Conservation (phyloP, 2,888 invertebrate species). For the Beris morrisii region DNA sequence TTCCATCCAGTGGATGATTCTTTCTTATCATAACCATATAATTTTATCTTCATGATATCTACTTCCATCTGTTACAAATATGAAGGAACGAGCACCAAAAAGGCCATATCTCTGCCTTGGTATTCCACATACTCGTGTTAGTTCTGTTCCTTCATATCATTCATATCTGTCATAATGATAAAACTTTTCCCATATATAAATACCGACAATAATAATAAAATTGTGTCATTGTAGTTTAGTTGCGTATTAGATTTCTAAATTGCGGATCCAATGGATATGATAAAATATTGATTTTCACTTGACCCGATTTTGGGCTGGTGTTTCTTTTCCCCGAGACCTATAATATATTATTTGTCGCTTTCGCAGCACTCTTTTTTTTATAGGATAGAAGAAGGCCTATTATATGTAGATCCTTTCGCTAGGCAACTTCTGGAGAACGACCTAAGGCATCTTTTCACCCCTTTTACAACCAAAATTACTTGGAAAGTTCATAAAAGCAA, state of each 20-base stretch:
- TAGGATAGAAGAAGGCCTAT: background rate
- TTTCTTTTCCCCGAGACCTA: slow-evolving; percentile 3
- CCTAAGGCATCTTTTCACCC: slow-evolving; percentile 27
- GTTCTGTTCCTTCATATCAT: background rate
- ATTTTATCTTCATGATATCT: too few species aligned
- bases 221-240: background rate
- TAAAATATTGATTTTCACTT: slow-evolving; percentile 30
- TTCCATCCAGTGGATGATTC: too few species aligned
- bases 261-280: slow-evolving; percentile 14
- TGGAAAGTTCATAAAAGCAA: slow-evolving; percentile 37
- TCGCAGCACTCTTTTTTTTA: slow-evolving; percentile 1
- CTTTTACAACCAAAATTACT: slow-evolving; percentile 30
- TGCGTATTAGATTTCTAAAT: background rate
- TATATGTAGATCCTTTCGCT: background rate
- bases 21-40: too few species aligned
- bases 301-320: slow-evolving; percentile 10
- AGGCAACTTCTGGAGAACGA: background rate
- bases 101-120: too few species aligned
- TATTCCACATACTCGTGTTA: background rate
- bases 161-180: too few species aligned
- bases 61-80: too few species aligned
- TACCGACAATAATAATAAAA: background rate
- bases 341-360: slow-evolving; percentile 5
- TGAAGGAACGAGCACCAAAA: too few species aligned
- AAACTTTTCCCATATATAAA: background rate